Base-by-base conservation (phyloP, 2,888 invertebrate species). In the Ichneumoninae sp. region DNA sequence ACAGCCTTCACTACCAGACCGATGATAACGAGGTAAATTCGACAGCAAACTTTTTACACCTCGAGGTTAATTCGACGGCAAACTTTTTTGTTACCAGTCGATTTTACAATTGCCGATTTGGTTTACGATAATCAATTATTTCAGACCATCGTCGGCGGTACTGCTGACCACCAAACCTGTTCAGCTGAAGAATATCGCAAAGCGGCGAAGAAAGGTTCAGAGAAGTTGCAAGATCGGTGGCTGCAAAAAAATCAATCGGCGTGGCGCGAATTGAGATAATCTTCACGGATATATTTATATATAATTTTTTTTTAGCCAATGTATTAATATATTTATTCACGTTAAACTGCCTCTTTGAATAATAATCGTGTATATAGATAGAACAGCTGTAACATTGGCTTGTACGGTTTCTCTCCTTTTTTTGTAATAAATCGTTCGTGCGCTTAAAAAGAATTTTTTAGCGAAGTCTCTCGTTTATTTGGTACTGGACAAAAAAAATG, bases 241-340 rank as follows among this genome's bases (percentile, higher is more conserved):
- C 44, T 84, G 84, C 82, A 82, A 82, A 72, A 84, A 76, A 36
- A 74, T n/a, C 33, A 22, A 80, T 50, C 60, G 68, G 16, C 62
- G 33, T 52, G 82, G 26, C n/a, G 52, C 62, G 68, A 85, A 76
- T 33, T 80, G 13, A 19, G 22, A 52, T 62, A 47, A 26, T 66
- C 50, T n/a, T 5, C 7, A 8, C 26, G n/a, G 8, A 36, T 36
- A 40, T 62, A 16, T 30, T 3, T 3, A 75, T 57, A 60, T 36
- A 79, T 19, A 60, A 36, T 54, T 68, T 72, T 66, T 84, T 85
- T 82, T 33, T 82, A 79, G 79, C 82, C 78, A 84, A 84, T 81
- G 78, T 82, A 79, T 75, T 75, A 79, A 84, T 84, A 84, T 84
- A 82, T 84, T 84, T 82, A 84, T 84, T 84, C 71, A 82, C 78